Evolutionary conservation across 2,888 invertebrate species (phyloP).

Genomic region (Idaea dimidiata): DNA sequence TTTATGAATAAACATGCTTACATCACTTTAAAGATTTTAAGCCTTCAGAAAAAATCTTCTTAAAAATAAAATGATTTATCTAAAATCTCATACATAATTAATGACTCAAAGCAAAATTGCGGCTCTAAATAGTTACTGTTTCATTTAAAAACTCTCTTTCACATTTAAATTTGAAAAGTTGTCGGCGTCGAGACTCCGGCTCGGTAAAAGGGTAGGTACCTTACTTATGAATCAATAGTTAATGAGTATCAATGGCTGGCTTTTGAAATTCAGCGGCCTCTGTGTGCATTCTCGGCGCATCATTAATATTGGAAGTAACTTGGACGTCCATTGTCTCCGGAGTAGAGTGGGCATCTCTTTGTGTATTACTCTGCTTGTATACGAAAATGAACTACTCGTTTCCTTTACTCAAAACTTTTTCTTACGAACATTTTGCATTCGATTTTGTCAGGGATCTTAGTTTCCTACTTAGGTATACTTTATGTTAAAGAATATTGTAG

Average conservation of each 20-base stretch:
- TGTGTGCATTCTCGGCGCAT: constrained; percentile 74
- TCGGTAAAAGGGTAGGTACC: constrained; percentile 75
- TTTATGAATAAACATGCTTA: too few species aligned
- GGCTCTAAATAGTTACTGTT: constrained; percentile 26
- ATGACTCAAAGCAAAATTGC: constrained; percentile 19
- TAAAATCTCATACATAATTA: constrained; percentile 7
- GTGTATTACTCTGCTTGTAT: constrained; percentile 62
- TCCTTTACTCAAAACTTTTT: constrained; percentile 66
- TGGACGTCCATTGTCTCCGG: constrained; percentile 68
- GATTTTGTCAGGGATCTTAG: constrained; percentile 26
- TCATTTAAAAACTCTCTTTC: constrained; percentile 58
- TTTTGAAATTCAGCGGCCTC: constrained; percentile 67
- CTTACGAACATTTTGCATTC: constrained; percentile 53
- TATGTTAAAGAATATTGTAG: background rate
- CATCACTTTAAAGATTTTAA: too few species aligned
- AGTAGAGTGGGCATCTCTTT: constrained; percentile 69
- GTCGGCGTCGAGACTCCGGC: constrained; percentile 52
- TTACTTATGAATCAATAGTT: constrained; percentile 80
- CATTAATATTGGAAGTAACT: constrained; percentile 78
- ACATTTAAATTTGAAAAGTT: constrained; percentile 75
- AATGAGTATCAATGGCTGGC: constrained; percentile 77
- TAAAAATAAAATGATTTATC: background rate
- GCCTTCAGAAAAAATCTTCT: too few species aligned
- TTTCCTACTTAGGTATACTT: constrained; percentile 20
- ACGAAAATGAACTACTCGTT: constrained; percentile 68